Evolutionary conservation across 2,888 invertebrate genomes (phyloP).

Genomic region (Oxytorus armatus): DNA sequence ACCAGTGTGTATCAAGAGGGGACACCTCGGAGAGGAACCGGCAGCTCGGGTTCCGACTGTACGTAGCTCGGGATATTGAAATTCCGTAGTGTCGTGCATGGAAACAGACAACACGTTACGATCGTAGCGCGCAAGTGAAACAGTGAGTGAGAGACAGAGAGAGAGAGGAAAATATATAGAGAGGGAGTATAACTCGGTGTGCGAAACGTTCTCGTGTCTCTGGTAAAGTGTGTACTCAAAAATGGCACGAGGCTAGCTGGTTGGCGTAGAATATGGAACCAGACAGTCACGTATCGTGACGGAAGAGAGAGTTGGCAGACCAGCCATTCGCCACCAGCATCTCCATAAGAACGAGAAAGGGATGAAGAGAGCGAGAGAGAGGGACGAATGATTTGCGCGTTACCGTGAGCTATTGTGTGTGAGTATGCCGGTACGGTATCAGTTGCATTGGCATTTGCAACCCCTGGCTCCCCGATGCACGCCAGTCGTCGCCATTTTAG

Average conservation of each 20-base stretch:
- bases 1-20: constrained; percentile 1
- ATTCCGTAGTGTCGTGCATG: constrained; percentile 65
- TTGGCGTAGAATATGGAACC: constrained; percentile 6
- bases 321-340: background rate
- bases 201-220: constrained; percentile 49
- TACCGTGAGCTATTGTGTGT: constrained; percentile 31
- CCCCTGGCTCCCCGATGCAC: background rate
- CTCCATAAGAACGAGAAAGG: background rate
- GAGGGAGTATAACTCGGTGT: background rate
- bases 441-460: constrained; percentile 45
- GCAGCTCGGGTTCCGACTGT: constrained; percentile 16
- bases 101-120: constrained; percentile 44
- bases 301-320: background rate
- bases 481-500: constrained; percentile 22
- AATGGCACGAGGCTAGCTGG: constrained; percentile 45
- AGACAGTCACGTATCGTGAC: constrained; percentile 51
- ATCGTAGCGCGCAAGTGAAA: background rate
- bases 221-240: constrained; percentile 62
- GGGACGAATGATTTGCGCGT: constrained; percentile 51
- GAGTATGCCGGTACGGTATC: constrained; percentile 27
- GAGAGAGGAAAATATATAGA: no score
- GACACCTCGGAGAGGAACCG: constrained; percentile 11
- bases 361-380: constrained; percentile 17
- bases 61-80: constrained; percentile 69
- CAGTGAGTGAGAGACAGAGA: background rate